phyloP scores from a whole-genome alignment of 2,113 vertebrate species.

The Microcebus ravelobensis region DNA sequence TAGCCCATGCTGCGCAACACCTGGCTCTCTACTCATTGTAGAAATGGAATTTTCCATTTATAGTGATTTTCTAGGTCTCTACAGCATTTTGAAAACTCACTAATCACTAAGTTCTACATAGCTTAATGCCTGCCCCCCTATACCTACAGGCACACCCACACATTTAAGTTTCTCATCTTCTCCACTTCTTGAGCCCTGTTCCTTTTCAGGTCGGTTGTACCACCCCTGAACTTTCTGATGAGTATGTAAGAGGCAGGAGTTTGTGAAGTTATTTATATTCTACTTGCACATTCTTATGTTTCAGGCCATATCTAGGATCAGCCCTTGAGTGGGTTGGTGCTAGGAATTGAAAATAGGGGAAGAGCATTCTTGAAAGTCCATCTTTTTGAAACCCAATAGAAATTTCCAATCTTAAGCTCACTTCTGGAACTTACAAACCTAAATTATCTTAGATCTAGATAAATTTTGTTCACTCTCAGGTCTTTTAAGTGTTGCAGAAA shows the following conservation, averaged over 20 bases:
- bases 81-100: slow-evolving; percentile 46
- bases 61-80: slow-evolving; percentile 51
- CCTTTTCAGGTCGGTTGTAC: background rate
- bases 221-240: background rate
- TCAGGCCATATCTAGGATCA: background rate
- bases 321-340: background rate
- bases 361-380: background rate
- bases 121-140: background rate
- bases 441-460: slow-evolving; percentile 19
- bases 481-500: slow-evolving; percentile 20
- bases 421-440: slow-evolving; percentile 3
- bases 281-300: background rate
- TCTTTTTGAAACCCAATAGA: background rate
- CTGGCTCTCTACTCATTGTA: slow-evolving; percentile 40
- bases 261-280: background rate
- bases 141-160: background rate
- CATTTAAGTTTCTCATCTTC: background rate
- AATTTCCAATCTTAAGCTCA: background rate
- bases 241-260: background rate
- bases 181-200: background rate
- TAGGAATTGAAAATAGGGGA: slow-evolving; percentile 1
- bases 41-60: slow-evolving; percentile 51
- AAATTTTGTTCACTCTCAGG: background rate
- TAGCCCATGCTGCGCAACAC: slow-evolving; percentile 6
- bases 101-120: background rate